phyloP scores from a whole-genome alignment of 2,888 invertebrate genomes.

The Tipula vernalis region DNA sequence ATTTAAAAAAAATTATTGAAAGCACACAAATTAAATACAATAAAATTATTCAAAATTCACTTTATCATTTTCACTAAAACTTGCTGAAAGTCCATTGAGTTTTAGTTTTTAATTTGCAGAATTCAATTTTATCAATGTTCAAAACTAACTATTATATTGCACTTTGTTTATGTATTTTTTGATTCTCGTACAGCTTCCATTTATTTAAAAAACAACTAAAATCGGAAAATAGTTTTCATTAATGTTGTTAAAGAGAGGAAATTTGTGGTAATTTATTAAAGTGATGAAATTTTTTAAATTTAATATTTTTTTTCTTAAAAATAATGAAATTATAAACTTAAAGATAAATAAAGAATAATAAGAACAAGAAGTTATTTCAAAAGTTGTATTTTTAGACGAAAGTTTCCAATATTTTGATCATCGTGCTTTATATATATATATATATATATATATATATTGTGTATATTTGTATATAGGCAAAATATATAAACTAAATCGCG shows the following conservation, averaged over 20 bases:
- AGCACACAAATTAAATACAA: background rate
- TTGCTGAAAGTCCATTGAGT: background rate
- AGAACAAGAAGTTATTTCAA: constrained; percentile 16
- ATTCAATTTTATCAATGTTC: background rate
- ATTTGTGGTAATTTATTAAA: background rate
- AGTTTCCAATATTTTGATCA: constrained; percentile 20
- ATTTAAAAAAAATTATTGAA: background rate
- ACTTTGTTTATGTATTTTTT: background rate
- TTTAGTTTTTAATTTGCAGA: background rate
- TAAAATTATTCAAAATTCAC: background rate
- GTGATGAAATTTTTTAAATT: background rate
- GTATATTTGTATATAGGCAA: background rate
- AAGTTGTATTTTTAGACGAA: constrained; percentile 18
- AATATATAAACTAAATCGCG: constrained; percentile 18
- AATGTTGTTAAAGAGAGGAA: background rate
- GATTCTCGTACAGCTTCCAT: background rate
- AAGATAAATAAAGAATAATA: constrained; percentile 11
- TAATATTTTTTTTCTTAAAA: background rate
- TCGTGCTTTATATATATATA: constrained; percentile 17
- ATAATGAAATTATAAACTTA: constrained; percentile 12
- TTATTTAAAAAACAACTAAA: background rate
- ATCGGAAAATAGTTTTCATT: background rate
- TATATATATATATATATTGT: constrained; percentile 9
- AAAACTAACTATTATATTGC: background rate
- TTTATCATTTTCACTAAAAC: background rate